These are phyloP conservation scores for Pithys albifrons DNA, from an alignment of 2,113 vertebrate species.

Conservation along the genomic window DNA sequence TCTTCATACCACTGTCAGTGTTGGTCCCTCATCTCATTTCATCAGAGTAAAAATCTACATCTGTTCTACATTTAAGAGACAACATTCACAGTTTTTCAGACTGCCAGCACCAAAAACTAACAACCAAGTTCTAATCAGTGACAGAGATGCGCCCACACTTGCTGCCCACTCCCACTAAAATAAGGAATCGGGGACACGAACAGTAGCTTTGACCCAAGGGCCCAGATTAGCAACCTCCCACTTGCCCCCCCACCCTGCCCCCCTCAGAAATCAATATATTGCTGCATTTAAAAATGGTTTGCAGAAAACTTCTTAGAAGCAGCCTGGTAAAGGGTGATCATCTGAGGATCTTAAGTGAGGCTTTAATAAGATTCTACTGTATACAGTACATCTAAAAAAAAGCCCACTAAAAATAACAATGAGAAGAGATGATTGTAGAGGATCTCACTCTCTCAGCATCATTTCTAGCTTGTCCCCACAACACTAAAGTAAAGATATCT, in stretches of 20 bases:
- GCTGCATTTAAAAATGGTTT: slow-evolving; percentile 38
- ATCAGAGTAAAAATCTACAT: slow-evolving; percentile 46
- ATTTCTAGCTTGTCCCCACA: slow-evolving; percentile 28
- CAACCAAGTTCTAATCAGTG: slow-evolving; percentile 58
- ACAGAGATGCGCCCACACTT: slow-evolving; percentile 34
- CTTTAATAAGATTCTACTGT: slow-evolving; percentile 63
- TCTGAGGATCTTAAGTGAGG: slow-evolving; percentile 31
- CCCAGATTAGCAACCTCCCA: slow-evolving; percentile 63
- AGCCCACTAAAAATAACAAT: slow-evolving; percentile 63
- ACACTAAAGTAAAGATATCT: slow-evolving; percentile 49
- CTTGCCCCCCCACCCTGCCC: neutral
- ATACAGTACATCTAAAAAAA: slow-evolving; percentile 54
- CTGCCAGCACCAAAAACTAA: slow-evolving; percentile 50
- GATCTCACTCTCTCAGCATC: slow-evolving; percentile 49
- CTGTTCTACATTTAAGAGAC: slow-evolving; percentile 45
- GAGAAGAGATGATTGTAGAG: slow-evolving; percentile 52
- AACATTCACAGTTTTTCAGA: slow-evolving; percentile 52
- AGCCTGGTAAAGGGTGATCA: slow-evolving; percentile 37
- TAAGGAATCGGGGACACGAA: slow-evolving; percentile 52
- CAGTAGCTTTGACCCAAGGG: slow-evolving; percentile 41
- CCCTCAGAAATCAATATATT: slow-evolving; percentile 40
- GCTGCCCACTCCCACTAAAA: slow-evolving; percentile 64
- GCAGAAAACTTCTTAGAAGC: slow-evolving; percentile 39
- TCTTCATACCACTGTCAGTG: neutral
- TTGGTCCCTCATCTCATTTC: neutral